Evolutionary conservation across 2,113 vertebrate species (phyloP).

Genomic region (Myotis yumanensis): DNA sequence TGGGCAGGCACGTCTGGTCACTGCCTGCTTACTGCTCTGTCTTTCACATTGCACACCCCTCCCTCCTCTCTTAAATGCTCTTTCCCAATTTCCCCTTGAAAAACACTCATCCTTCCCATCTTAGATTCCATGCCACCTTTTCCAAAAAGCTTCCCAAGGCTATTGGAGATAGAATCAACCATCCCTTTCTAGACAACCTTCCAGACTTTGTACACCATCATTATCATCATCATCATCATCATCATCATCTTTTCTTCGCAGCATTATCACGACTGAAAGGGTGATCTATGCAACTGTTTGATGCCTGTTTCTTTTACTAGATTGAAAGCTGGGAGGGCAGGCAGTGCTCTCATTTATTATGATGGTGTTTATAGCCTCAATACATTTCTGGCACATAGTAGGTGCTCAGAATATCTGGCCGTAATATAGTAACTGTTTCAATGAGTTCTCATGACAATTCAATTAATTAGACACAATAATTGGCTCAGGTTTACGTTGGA

Average conservation of each 20-base stretch:
- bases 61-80: background rate
- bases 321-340: background rate
- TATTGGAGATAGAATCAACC: background rate
- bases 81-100: background rate
- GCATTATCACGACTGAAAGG: background rate
- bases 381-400: background rate
- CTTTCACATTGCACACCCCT: background rate
- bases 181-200: background rate
- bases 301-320: background rate
- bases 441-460: background rate
- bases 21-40: background rate
- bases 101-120: background rate
- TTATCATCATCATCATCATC: accelerated
- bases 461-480: background rate
- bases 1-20: too few relatives aligned
- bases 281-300: background rate
- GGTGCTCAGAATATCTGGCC: background rate
- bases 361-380: background rate
- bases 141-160: background rate
- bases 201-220: background rate
- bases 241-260: background rate
- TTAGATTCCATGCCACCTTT: background rate
- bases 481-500: background rate
- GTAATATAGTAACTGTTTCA: background rate
- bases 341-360: too few relatives aligned